Evolutionary conservation across 2,797 vertebrate species (phyloP).

Genomic region (Sebastes taczanowskii): DNA sequence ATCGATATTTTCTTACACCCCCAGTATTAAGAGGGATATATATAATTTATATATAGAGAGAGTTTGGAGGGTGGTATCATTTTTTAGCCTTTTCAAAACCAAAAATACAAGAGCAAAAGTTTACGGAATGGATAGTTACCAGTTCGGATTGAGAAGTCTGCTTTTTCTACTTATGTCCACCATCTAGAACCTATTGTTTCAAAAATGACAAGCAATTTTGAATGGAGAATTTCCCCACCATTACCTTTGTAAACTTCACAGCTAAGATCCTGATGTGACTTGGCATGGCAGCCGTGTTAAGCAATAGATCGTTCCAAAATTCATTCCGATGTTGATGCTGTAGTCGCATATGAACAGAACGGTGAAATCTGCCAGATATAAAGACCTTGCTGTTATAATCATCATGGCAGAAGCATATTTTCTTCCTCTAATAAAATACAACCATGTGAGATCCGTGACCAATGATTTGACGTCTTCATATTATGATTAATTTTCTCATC

Average conservation of each 20-base stretch:
- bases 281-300: background rate
- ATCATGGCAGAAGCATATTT: conserved; percentile 33
- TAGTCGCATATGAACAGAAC: background rate
- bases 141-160: background rate
- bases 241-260: background rate
- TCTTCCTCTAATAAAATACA: conserved; percentile 48
- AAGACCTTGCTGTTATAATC: conserved; percentile 9
- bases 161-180: background rate
- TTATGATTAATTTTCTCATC: conserved; percentile 73
- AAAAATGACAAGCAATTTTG: background rate
- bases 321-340: background rate
- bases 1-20: too few species aligned
- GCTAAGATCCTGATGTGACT: conserved; percentile 1
- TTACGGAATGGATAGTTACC: too few species aligned
- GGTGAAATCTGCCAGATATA: background rate
- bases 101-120: too few species aligned
- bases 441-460: conserved; percentile 52
- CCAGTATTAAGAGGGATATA: too few species aligned
- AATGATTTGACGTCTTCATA: conserved; percentile 68
- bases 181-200: background rate
- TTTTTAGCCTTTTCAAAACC: too few species aligned
- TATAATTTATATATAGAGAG: too few species aligned
- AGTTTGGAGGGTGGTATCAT: too few species aligned
- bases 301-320: background rate
- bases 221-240: background rate